Conservation (phyloP, 35 echinoderm and acorn worm genomes). For the Amphiura filiformis region DNA sequence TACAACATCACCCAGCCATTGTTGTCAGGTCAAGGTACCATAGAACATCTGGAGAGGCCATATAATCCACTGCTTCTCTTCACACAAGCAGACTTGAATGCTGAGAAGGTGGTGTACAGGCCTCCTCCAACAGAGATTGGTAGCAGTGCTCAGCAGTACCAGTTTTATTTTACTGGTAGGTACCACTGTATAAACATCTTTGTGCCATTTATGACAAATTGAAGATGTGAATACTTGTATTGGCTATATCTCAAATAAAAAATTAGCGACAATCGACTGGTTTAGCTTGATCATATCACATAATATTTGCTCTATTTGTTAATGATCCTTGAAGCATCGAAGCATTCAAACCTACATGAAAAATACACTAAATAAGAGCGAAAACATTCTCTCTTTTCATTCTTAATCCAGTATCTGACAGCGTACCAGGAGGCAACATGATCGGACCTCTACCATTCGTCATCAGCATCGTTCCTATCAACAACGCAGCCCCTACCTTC, state of each 20-base stretch:
- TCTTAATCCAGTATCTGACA: conserved; percentile 86
- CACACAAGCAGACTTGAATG: conserved; percentile 94
- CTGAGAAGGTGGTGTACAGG: conserved; percentile 87
- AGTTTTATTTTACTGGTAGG: conserved; percentile 85
- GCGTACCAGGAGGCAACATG: conserved; percentile 68
- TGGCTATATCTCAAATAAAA: too few species aligned
- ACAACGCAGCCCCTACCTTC: conserved; percentile 62
- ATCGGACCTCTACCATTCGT: conserved; percentile 82
- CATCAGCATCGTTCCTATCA: conserved; percentile 71
- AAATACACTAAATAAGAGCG: too few species aligned
- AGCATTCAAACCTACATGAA: too few species aligned
- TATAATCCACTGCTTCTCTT: conserved; percentile 57
- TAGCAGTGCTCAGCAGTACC: conserved; percentile 9
- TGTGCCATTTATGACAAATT: too few species aligned
- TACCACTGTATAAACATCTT: too few species aligned
- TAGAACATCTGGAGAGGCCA: conserved; percentile 77
- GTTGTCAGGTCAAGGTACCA: conserved; percentile 38
- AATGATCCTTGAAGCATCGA: too few species aligned
- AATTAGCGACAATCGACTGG: too few species aligned
- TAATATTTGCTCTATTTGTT: too few species aligned
- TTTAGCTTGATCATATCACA: too few species aligned
- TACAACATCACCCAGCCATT: conserved; percentile 87
- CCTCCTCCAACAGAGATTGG: conserved; percentile 65
- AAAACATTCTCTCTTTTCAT: too few species aligned
- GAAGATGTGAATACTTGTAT: too few species aligned